phyloP scores from a whole-genome alignment of 2,113 vertebrate species.

The Solenodon paradoxus region DNA sequence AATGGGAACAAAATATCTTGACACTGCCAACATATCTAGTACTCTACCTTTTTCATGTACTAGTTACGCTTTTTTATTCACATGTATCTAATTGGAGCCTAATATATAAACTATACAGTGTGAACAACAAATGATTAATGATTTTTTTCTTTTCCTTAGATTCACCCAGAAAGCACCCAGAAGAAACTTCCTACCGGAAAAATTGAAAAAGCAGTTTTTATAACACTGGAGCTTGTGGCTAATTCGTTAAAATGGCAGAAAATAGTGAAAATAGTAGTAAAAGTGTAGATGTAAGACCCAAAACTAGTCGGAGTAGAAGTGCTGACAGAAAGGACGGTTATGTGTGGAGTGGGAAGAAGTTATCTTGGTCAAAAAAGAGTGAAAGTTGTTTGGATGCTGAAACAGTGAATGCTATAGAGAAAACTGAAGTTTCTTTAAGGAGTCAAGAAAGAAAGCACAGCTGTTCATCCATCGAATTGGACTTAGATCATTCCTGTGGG shows the following conservation, averaged over 20 bases:
- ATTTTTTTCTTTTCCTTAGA: constrained; percentile 56
- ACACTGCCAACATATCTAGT: background rate
- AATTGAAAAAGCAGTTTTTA: constrained; percentile 26
- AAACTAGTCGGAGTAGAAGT: constrained; percentile 92
- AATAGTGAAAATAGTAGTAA: constrained; percentile 85
- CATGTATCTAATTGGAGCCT: background rate
- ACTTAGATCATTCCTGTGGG: constrained; percentile 87
- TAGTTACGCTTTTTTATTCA: background rate
- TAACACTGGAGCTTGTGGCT: constrained; percentile 65
- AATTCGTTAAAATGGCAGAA: constrained; percentile 83
- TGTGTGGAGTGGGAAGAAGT: constrained; percentile 93
- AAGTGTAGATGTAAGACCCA: constrained; percentile 90
- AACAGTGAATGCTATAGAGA: constrained; percentile 71
- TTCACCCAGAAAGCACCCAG: constrained; percentile 69
- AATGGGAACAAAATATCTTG: background rate
- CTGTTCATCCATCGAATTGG: constrained; percentile 87
- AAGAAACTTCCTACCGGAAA: constrained; percentile 74
- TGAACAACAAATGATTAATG: constrained; percentile 24
- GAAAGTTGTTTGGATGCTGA: constrained; percentile 83
- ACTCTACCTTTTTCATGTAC: background rate
- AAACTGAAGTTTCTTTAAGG: constrained; percentile 81
- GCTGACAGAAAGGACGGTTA: constrained; percentile 93
- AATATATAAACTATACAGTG: background rate
- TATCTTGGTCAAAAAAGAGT: constrained; percentile 87
- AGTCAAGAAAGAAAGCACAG: constrained; percentile 92